Evolutionary conservation across 2,888 invertebrate species (phyloP), one percentile per base, ranked within the genome.

Genomic region (Drosophila sordidula): DNA sequence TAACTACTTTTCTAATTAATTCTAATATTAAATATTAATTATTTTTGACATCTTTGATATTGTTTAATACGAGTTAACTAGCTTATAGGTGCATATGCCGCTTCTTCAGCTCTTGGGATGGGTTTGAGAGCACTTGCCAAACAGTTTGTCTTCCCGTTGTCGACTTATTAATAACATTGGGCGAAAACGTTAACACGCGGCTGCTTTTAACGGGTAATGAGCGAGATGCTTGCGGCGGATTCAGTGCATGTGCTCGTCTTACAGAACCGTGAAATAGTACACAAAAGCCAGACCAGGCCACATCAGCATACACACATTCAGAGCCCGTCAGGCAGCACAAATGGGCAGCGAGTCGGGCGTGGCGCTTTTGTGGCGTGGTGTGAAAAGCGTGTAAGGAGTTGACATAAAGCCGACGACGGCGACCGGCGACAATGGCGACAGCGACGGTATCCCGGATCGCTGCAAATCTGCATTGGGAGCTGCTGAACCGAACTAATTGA

Each of bases 401-500:
- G 87, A 78, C 89, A 87, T 86, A 89, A 88, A 87, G 86, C 82
- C 54, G 78, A 59, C 65, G 74, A 72, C 75, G 26, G 44, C 44
- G 46, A 39, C 45, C 38, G 44, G 61, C 63, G 75, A 75, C 78
- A 74, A 71, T 59, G 62, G 47, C 47, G 50, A 58, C 57, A 49
- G 52, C 49, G 61, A 70, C 68, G 61, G 57, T 50, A 76, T 70
- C 67, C 69, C 61, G 67, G 69, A 76, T 78, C 57, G 52, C 38
- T 75, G 62, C 45, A 56, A 70, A 72, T 70, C 77, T 86, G 85
- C 90, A 91, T 91, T 91, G 90, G 86, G 70, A 88, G 58, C 75
- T 70, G 90, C 87, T 91, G 92, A 92, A 92, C 92, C 92, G 91
- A 87, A 89, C 90, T 92, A 92, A 92, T 92, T 92, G 92, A 92